Evolutionary conservation across 1,140 invertebrate species (phyloP), one percentile per base, ranked within the genome.

Genomic region (Meteorus sp.): DNA sequence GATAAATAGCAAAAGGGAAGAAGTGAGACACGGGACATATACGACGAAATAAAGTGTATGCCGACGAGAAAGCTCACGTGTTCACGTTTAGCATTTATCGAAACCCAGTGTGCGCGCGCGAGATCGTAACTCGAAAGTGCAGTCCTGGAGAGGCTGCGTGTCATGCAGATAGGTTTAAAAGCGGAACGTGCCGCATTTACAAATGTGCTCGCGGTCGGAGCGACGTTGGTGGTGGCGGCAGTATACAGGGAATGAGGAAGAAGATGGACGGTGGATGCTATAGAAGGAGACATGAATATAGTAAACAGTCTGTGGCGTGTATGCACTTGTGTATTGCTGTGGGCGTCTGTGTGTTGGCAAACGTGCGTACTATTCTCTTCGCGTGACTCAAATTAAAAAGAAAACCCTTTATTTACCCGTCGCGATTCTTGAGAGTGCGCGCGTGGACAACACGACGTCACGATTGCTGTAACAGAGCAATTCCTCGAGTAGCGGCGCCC

Each of bases 91-190:
- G 73, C 75, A 77, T 78, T 79, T 78, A 79, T 78, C 76, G 75
- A 78, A 79, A 77, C 62, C 68, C 65, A n/a, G 29, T 11, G 29
- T 13, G 3, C 65, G 62, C 63, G 67, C 68, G 68, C 70, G 68
- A 74, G 69, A 74, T 75, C 75, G 75, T 79, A 78, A 77, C 73
- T 77, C 67, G 68, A 72, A 76, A 72, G 70, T 72, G 69, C 70
- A 75, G 69, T 62, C 60, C 63, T 67, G 73, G n/a, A n/a, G n/a
- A n/a, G 35, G 50, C 56, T 70, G 71, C 72, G 76, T 76, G 75
- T 75, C 76, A 78, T 76, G 76, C 71, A 78, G 75, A 78, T 78
- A 76, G 74, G 73, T 79, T 79, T 78, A 76, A 79, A 76, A 78
- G 74, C 68, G 39, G 68, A 76, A 78, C 76, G 77, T 79, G 77